phyloP scores from a whole-genome alignment of 2,888 invertebrate genomes.

The Acrocera orbiculus region DNA sequence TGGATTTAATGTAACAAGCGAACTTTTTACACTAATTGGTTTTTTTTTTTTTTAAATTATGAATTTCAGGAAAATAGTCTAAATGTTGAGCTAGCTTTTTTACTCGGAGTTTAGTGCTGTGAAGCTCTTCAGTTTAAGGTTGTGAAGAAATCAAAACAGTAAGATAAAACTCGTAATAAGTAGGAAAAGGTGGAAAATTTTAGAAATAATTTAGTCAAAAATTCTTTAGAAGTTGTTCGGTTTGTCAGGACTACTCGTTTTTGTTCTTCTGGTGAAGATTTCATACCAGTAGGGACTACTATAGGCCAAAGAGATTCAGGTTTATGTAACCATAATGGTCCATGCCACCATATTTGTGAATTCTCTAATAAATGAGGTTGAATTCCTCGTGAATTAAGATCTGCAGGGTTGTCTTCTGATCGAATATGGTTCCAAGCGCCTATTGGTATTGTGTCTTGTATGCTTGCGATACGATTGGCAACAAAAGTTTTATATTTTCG shows the following conservation, averaged over 20 bases:
- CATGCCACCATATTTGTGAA: not conserved
- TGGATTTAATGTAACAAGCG: too few species aligned
- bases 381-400: not conserved
- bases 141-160: not conserved
- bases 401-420: not conserved
- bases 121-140: not conserved
- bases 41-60: too few species aligned
- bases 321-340: not conserved
- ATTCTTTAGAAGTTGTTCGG: not conserved
- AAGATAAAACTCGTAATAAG: not conserved
- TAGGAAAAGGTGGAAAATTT: not conserved
- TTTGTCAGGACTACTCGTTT: not conserved
- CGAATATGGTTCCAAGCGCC: not conserved
- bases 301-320: not conserved
- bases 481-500: not conserved
- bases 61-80: too few species aligned
- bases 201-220: not conserved
- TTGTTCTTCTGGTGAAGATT: too few species aligned
- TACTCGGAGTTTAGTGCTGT: not conserved
- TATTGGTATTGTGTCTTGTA: not conserved
- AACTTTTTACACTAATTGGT: too few species aligned
- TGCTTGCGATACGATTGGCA: not conserved
- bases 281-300: not conserved
- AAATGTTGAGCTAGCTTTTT: too few species aligned
- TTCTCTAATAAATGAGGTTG: not conserved